phyloP scores from a whole-genome alignment of 2,113 vertebrate species.

The Hippocampus comes region DNA sequence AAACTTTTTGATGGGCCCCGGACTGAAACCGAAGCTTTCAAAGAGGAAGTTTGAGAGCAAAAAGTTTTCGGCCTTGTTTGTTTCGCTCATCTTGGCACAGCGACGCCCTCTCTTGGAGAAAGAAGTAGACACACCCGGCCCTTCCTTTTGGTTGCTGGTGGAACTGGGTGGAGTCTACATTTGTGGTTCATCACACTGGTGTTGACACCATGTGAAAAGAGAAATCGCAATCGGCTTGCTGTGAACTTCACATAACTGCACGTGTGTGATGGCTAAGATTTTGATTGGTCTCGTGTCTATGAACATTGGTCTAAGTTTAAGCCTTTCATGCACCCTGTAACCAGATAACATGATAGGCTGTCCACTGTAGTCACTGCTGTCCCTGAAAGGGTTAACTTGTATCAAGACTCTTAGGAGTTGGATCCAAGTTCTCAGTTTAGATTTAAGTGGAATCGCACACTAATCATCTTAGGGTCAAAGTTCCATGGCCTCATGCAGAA shows the following conservation, averaged over 20 bases:
- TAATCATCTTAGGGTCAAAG: neutral
- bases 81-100: conserved; percentile 55
- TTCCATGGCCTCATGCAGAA: too few relatives aligned
- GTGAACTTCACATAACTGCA: conserved; percentile 54
- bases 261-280: conserved; percentile 47
- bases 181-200: conserved; percentile 24
- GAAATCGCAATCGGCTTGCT: conserved; percentile 25
- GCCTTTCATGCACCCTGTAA: too few relatives aligned
- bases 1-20: conserved; percentile 44
- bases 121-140: conserved; percentile 11
- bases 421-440: neutral
- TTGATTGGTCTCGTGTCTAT: conserved; percentile 16
- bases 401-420: neutral
- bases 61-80: conserved; percentile 48
- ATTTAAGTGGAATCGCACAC: neutral
- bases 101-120: conserved; percentile 69
- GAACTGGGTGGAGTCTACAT: conserved; percentile 18
- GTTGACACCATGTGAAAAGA: neutral
- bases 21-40: conserved; percentile 52
- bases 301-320: too few relatives aligned
- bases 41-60: conserved; percentile 51
- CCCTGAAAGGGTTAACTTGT: too few relatives aligned
- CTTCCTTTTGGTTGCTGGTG: conserved; percentile 9
- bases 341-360: too few relatives aligned
- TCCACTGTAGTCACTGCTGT: too few relatives aligned